These are phyloP conservation scores for Paramuricea clavata DNA, from an alignment of 92 coral and sea anemone genomes.

Conservation along the genomic window DNA sequence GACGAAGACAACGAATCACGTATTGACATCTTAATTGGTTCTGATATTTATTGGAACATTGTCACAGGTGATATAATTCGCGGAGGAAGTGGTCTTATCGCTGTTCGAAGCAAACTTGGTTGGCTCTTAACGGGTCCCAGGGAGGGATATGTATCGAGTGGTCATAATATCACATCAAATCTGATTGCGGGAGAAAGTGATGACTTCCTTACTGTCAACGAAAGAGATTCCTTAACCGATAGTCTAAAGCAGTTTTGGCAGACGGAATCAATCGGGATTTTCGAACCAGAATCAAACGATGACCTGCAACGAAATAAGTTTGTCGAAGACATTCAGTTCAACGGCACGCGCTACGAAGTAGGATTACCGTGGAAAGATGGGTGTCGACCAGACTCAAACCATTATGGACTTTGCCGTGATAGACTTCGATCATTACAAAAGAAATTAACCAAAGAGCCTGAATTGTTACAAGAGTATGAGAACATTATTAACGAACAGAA, in stretches of 20 bases:
- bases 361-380: neutral
- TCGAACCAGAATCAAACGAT: neutral
- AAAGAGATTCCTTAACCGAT: neutral
- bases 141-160: neutral
- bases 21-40: neutral
- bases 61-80: neutral
- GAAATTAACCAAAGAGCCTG: neutral
- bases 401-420: neutral
- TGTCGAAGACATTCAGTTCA: constrained; percentile 6
- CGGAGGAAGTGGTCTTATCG: neutral
- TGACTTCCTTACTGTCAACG: neutral
- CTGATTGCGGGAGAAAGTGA: neutral
- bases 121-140: neutral
- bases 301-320: neutral
- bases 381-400: constrained; percentile 5
- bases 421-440: neutral
- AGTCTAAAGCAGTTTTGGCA: neutral
- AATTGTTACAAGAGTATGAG: neutral
- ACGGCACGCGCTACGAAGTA: too few relatives aligned
- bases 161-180: neutral
- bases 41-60: neutral
- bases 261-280: constrained; percentile 5
- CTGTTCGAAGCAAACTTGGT: constrained; percentile 6
- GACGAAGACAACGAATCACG: constrained; percentile 4
- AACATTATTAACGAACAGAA: constrained; percentile 7